phyloP scores from a whole-genome alignment of 2,113 vertebrate genomes.

The Chrysemys picta region DNA sequence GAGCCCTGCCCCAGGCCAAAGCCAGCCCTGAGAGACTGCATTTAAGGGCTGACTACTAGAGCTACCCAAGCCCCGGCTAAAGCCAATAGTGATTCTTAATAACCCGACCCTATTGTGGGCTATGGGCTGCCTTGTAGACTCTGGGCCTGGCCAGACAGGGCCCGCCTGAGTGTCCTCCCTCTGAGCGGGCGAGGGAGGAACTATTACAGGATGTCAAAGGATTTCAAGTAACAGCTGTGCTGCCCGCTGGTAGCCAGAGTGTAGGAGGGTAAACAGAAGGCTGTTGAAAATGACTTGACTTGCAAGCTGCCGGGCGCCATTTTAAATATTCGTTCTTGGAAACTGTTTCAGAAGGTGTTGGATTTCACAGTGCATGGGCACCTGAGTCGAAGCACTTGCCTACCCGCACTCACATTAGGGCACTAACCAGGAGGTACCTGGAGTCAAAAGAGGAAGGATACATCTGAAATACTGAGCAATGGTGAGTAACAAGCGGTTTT shows the following conservation, averaged over 20 bases:
- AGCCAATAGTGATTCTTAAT: no score
- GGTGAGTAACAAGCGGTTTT: neutral
- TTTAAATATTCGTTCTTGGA: neutral
- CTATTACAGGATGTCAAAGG: neutral
- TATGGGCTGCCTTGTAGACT: no score
- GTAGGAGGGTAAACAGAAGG: fast-evolving
- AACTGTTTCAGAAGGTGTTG: neutral
- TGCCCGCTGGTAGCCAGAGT: neutral
- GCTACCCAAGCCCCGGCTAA: no score
- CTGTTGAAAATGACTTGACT: neutral
- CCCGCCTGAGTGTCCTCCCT: no score
- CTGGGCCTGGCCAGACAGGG: no score
- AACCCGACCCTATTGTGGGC: no score
- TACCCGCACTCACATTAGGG: neutral
- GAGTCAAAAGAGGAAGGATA: neutral
- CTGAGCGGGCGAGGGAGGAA: no score
- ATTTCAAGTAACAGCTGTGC: neutral
- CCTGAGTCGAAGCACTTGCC: neutral
- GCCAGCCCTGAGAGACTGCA: no score
- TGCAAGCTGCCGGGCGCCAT: neutral
- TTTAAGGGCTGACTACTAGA: no score
- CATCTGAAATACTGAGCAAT: neutral
- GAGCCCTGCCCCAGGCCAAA: no score
- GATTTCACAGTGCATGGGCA: neutral
- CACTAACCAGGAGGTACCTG: neutral